Evolutionary conservation across 1,140 invertebrate genomes (phyloP).

Genomic region (Sogatella furcifera): DNA sequence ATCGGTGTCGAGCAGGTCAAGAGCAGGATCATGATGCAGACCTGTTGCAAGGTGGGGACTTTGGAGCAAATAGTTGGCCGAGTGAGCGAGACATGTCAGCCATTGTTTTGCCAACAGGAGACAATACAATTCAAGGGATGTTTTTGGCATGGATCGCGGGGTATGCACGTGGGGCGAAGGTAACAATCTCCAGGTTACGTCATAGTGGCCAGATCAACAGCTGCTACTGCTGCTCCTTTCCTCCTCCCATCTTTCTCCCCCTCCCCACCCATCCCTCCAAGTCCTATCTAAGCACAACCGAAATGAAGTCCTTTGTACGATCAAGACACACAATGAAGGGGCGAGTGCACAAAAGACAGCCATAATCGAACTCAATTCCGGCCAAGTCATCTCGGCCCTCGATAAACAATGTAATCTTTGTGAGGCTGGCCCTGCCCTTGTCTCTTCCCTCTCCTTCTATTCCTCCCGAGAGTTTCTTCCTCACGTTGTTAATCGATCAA

Average conservation of each 20-base stretch:
- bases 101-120: too few species aligned
- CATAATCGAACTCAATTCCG: slow-evolving; percentile 10
- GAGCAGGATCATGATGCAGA: too few species aligned
- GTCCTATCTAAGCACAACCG: neutral
- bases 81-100: too few species aligned
- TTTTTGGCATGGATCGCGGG: too few species aligned
- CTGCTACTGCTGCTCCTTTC: neutral
- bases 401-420: slow-evolving; percentile 11
- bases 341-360: slow-evolving; percentile 5
- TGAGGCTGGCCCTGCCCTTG: neutral
- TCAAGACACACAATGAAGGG: slow-evolving; percentile 2
- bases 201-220: slow-evolving; percentile 2
- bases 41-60: too few species aligned
- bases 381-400: slow-evolving; percentile 7
- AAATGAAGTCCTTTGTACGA: slow-evolving; percentile 8
- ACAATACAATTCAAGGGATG: too few species aligned
- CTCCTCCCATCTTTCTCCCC: neutral
- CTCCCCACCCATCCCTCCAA: neutral
- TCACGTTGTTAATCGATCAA: neutral
- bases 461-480: neutral
- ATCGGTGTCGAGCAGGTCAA: too few species aligned
- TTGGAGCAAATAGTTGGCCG: too few species aligned
- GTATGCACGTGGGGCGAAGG: too few species aligned
- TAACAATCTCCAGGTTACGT: too few species aligned
- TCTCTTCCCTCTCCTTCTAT: neutral